These are phyloP conservation scores for Zaprionus africanus DNA, from an alignment of 1,140 invertebrate species.

Conservation along the genomic window DNA sequence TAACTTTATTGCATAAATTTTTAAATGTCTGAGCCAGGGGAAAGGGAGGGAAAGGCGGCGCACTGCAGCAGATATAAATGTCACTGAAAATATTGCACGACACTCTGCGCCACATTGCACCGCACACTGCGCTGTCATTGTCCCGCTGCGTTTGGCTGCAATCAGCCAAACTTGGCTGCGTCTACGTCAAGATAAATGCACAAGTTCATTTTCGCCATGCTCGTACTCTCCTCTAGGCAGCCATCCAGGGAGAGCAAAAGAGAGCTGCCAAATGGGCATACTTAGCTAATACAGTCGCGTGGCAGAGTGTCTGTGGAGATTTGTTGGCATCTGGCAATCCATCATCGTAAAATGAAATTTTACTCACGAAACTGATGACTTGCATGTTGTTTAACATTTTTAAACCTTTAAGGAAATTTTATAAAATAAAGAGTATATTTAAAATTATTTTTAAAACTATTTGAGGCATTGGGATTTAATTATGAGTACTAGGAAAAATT, in stretches of 20 bases:
- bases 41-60: not conserved
- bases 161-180: conserved; percentile 61
- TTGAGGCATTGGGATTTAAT: not conserved
- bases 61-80: conserved; percentile 66
- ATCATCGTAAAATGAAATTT: conserved; percentile 8
- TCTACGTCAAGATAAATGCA: conserved; percentile 77
- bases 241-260: not conserved
- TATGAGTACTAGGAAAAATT: not conserved
- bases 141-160: conserved; percentile 52
- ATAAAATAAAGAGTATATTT: not conserved
- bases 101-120: conserved; percentile 26
- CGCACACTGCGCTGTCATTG: conserved; percentile 30
- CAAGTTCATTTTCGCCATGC: conserved; percentile 76
- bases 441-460: not conserved
- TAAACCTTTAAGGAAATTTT: not conserved
- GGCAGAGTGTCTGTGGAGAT: not conserved
- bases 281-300: conserved; percentile 39
- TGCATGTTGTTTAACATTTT: not conserved
- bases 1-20: conserved; percentile 80
- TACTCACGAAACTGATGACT: not conserved
- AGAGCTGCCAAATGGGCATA: conserved; percentile 21
- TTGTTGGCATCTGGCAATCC: not conserved
- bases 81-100: conserved; percentile 76
- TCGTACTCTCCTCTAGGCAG: conserved; percentile 12
- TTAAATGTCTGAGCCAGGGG: conserved; percentile 58